Evolutionary conservation across 2,888 invertebrate genomes (phyloP), one percentile per base, ranked within the genome.

Genomic region (Oligia strigilis): DNA sequence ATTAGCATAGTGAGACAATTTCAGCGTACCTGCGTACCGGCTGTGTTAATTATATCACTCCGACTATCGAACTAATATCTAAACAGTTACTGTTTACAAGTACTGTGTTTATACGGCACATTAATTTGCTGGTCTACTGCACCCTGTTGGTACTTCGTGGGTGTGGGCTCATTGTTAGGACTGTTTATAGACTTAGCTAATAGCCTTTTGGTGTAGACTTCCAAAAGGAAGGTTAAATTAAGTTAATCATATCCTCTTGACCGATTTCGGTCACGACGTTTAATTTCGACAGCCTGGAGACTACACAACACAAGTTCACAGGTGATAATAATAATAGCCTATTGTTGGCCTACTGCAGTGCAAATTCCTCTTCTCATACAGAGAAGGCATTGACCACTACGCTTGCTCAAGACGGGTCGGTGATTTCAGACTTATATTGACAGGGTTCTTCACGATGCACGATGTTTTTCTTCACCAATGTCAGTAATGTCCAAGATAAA

Each of bases 1-100:
- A 88, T 88, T 85, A 75, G 88, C 86, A 87, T 86, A 85, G 58
- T 75, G 77, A 87, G 74, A 85, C 85, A 72, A 77, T 87, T 85
- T 87, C 72, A 77, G 74, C 60, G 75, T 46, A 46, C 75, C 60
- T 40, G 72, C 65, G 73, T 65, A 69, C 73, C 71, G 58, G 65
- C 75, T 43, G 72, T 43, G 69, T 84, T 85, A 87, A 88, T 86
- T 81, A 74, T 81, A 78, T 78, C 88, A 84, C 70, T 67, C 13
- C 14, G 58, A 46, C 75, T 80, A 87, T 85, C 75, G 64, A 78
- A 65, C 78, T 77, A 65, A 65, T 77, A 77, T 80, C 75, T 77
- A 73, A 72, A 80, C 43, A 62, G 72, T 58, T 43, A 43, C 83
- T 58, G 74, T 86, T 79, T 70, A 80, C 80, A 77, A 72, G 74